These are phyloP conservation scores for Drosophila pallidifrons DNA, from an alignment of 1,140 invertebrate genomes.

Conservation along the genomic window DNA sequence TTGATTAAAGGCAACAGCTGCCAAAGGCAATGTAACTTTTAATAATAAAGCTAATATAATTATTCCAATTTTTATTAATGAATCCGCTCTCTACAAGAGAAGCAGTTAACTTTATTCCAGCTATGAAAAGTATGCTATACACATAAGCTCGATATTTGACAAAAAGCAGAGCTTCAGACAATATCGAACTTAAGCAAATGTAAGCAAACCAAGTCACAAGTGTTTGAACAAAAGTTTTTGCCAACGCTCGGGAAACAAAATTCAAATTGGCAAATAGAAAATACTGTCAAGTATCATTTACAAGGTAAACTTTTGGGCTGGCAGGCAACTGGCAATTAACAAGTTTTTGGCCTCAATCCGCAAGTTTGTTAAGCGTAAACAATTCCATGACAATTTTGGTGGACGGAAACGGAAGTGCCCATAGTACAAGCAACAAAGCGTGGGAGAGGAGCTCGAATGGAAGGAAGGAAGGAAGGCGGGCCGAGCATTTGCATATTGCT, in stretches of 20 bases:
- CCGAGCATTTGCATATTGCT: constrained; percentile 54
- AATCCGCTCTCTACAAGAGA: neutral
- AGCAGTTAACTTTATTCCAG: neutral
- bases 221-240: neutral
- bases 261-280: constrained; percentile 2
- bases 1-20: constrained; percentile 35
- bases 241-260: neutral
- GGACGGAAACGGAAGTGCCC: constrained; percentile 45
- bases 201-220: neutral
- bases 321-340: constrained; percentile 44
- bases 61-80: constrained; percentile 8
- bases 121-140: neutral
- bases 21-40: neutral
- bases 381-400: constrained; percentile 23
- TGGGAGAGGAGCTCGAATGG: neutral
- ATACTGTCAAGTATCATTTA: constrained; percentile 34
- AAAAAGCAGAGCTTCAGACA: neutral
- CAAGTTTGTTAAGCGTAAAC: constrained; percentile 40
- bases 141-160: neutral
- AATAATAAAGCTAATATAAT: constrained; percentile 18
- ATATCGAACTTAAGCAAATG: too few relatives aligned
- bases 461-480: neutral
- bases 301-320: constrained; percentile 27
- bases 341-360: constrained; percentile 37
- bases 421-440: neutral